Percentiles rank a stretch among this genome's conserved stretches.
phyloP scores from a whole-genome alignment of 2,797 vertebrate species.

The Graptemys geographica region DNA sequence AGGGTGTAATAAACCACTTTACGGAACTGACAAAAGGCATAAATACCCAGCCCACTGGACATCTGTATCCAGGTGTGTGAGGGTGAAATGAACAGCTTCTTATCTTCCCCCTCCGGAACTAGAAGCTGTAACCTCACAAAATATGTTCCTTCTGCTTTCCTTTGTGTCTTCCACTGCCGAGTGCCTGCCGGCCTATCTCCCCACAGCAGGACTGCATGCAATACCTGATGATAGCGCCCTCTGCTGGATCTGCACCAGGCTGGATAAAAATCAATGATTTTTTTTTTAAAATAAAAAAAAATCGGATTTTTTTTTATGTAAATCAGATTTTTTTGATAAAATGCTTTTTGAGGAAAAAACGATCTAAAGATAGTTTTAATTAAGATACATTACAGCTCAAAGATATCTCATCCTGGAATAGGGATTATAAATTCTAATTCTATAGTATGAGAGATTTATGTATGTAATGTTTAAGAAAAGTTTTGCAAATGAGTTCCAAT shows the following conservation, averaged over 20 bases:
- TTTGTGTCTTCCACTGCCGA: not conserved
- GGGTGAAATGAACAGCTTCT: not conserved
- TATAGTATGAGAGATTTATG: too few relatives aligned
- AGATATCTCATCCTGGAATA: too few relatives aligned
- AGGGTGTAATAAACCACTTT: not conserved
- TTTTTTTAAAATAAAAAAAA: too few relatives aligned
- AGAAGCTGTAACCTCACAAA: not conserved
- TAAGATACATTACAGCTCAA: too few relatives aligned
- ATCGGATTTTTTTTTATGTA: too few relatives aligned
- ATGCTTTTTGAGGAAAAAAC: too few relatives aligned
- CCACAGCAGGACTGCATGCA: not conserved
- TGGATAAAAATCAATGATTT: too few relatives aligned
- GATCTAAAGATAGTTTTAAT: too few relatives aligned
- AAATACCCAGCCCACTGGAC: not conserved
- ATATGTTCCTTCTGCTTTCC: rapidly evolving
- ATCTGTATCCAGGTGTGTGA: rapidly evolving
- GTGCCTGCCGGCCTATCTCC: not conserved
- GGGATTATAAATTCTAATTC: too few relatives aligned
- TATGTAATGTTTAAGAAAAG: too few relatives aligned
- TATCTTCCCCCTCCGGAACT: not conserved
- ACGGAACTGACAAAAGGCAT: rapidly evolving
- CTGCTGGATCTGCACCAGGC: not conserved
- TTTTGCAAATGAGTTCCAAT: too few relatives aligned
- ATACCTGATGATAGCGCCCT: not conserved
- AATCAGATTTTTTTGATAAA: too few relatives aligned